phyloP scores from a whole-genome alignment of 2,797 vertebrate species.

The Falco novaeseelandiae region DNA sequence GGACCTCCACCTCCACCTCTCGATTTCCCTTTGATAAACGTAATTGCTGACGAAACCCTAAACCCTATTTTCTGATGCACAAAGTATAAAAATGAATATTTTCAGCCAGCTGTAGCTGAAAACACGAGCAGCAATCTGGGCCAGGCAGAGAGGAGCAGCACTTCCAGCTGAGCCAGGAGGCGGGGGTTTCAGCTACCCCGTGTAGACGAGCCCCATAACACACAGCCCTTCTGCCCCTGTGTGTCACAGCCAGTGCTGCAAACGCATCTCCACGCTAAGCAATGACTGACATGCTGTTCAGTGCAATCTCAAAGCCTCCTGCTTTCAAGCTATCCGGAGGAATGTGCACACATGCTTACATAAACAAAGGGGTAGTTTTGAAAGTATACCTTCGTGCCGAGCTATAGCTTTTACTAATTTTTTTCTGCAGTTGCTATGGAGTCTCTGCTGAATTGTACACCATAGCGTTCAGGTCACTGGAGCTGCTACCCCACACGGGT shows the following conservation, averaged over 20 bases:
- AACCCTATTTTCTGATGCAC: background rate
- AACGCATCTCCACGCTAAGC: background rate
- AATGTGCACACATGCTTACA: background rate
- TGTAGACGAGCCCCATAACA: rapidly evolving
- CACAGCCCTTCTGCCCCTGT: rapidly evolving
- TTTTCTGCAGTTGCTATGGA: slow-evolving; percentile 38
- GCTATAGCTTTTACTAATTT: background rate
- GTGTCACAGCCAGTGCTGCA: background rate
- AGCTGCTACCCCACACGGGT: background rate
- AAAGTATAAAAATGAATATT: background rate
- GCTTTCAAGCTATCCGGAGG: background rate
- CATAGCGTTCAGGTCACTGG: background rate
- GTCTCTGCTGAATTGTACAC: background rate
- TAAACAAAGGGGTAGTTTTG: slow-evolving; percentile 20
- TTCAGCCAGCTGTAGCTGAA: background rate
- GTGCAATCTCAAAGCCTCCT: background rate
- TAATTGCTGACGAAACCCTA: background rate
- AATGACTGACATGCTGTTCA: background rate
- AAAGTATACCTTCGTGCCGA: background rate
- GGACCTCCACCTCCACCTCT: background rate
- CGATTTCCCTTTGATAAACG: background rate
- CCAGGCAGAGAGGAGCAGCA: background rate
- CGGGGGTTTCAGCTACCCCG: background rate
- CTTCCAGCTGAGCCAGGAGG: background rate
- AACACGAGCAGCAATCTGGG: background rate